phyloP scores from a whole-genome alignment of 2,888 invertebrate genomes.

The Ophonus ardosiacus region DNA sequence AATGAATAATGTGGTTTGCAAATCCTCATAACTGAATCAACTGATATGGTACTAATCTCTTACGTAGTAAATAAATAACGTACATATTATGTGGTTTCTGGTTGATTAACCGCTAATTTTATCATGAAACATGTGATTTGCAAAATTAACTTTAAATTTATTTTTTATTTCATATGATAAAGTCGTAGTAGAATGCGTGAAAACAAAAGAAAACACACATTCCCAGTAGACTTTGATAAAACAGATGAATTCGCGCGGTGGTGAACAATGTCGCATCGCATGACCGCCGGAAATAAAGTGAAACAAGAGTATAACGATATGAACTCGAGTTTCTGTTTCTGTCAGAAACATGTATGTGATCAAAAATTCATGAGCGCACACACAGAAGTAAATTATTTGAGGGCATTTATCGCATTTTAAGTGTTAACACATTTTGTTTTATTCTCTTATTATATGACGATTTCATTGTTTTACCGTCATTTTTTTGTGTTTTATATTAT shows the following conservation, averaged over 20 bases:
- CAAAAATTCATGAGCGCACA: constrained; percentile 28
- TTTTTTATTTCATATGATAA: background rate
- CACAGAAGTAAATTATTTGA: constrained; percentile 30
- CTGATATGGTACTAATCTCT: background rate
- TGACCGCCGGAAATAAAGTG: constrained; percentile 37
- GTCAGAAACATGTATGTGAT: constrained; percentile 15
- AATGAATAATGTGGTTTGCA: constrained; percentile 10
- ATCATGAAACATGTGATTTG: constrained; percentile 13
- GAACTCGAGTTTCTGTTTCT: constrained; percentile 14
- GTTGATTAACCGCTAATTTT: background rate
- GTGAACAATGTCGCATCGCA: constrained; percentile 30
- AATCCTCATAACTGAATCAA: background rate
- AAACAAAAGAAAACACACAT: constrained; percentile 25
- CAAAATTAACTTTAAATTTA: background rate
- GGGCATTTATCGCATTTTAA: background rate
- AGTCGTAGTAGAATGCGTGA: background rate
- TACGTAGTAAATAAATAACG: constrained; percentile 28
- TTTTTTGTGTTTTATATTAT: background rate
- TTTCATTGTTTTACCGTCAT: constrained; percentile 4
- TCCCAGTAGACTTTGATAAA: constrained; percentile 27
- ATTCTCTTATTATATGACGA: background rate
- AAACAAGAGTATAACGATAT: constrained; percentile 39
- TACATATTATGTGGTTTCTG: constrained; percentile 22
- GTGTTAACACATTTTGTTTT: constrained; percentile 12
- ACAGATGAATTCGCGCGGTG: constrained; percentile 13